Evolutionary conservation across 2,113 vertebrate genomes (phyloP), one percentile per base, ranked within the genome.

Genomic region (Ptyas mucosa): DNA sequence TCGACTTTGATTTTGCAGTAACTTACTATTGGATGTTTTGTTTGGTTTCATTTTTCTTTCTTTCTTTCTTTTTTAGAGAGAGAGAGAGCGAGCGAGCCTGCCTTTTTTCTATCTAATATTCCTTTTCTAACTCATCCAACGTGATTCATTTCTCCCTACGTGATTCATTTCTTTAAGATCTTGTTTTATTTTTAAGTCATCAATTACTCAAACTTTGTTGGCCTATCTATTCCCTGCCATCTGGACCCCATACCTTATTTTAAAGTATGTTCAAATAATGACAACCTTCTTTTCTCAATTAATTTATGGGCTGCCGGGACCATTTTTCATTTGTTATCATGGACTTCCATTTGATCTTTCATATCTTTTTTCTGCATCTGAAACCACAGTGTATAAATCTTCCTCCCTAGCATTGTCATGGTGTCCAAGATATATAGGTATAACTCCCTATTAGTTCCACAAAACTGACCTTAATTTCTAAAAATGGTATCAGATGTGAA

Each of bases 171-270:
- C 97, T 97, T 97, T 97, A 97, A 97, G 97, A 98, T 97, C 97
- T 97, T 97, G 97, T 98, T 98, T 98, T 98, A 98, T 98, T 98
- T 98, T 98, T 98, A 98, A 99, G 98, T 98, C 98, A 98, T 99
- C 98, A 98, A 98, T 99, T 98, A 98, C 98, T 99, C 98, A 98
- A 98, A 98, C 97, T 98, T 98, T 96, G 97, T 96, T 97, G 96
- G 97, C 96, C 98, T 98, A 98, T 98, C 98, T 98, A 97, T 97
- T 97, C 98, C 97, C 97, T 97, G 97, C 98, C 98, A 98, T 99
- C 98, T 98, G 98, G 98, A 98, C 97, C 98, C 98, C 98, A 98
- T 98, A 98, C 98, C 98, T 98, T 98, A 98, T 98, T 98, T 98
- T 98, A 97, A 98, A 98, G 98, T 98, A 97, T 97, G 98, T 97